Evolutionary conservation across 2,797 vertebrate genomes (phyloP), one percentile per base, ranked within the genome.

Genomic region (Sciaenops ocellatus): DNA sequence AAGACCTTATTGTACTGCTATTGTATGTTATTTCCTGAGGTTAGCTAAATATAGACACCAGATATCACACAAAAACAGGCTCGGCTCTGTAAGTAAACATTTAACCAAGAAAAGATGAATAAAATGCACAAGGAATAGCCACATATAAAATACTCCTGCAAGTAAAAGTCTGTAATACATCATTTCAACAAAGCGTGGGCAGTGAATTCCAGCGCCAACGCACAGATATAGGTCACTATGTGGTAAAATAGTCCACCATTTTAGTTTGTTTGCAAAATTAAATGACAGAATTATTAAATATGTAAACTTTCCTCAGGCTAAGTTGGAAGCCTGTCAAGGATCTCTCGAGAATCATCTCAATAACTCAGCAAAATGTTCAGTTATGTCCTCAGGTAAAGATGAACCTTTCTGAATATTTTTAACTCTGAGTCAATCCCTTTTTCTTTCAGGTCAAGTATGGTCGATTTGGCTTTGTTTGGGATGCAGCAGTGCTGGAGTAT

Each of bases 401-500:
- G 12, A 12, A 60, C 16, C 30, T 46, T 50, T 78, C 6, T 72
- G 26, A 71, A 69, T 28, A 30, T 38, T 69, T 6, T 28, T 52
- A 66, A 61, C 41, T 24, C 15, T 61, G n/a, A 75, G 6, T 70
- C 17, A 76, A 42, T 79, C 15, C 75, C 5, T 73, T 46, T 86
- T 83, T 73, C 13, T 81, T 13, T 0, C 91, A 99, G 98, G 98
- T 99, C 90, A 99, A 98, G 89, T 93, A 96, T 0, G 98, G 98
- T 62, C 97, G 97, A 73, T 99, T 98, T 42, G 98, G 97, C 79
- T 99, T 99, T 60, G 97, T 99, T 16, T 99, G 98, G 98, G 98
- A 99, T 3, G 96, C 98, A 17, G 97, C 98, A 0, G 98, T 99
- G 46, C 89, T 99, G 94, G 98, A 99, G 89, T 99, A 99, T 0